Conservation (phyloP, 2,888 invertebrate species). For the Agriopis leucophaearia region DNA sequence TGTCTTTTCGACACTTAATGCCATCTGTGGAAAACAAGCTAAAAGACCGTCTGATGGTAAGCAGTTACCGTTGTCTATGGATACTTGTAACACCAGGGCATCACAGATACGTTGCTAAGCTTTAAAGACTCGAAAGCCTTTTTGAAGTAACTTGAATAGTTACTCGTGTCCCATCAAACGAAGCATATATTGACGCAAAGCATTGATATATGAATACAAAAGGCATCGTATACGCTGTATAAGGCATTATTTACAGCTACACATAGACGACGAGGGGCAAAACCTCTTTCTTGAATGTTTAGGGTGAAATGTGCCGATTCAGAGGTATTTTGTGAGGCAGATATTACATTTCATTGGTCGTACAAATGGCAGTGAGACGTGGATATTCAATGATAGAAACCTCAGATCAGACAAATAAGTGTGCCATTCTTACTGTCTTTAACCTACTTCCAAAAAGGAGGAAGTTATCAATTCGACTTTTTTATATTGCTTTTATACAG, state of each 20-base stretch:
- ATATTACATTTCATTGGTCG: constrained; percentile 14
- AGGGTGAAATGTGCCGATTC: constrained; percentile 21
- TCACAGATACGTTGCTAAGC: no score
- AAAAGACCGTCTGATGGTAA: no score
- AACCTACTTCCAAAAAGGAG: no score
- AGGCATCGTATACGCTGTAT: constrained; percentile 12
- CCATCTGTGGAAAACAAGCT: no score
- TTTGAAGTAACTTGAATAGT: not conserved
- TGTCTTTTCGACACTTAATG: not conserved
- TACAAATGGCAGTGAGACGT: constrained; percentile 8
- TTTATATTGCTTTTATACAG: no score
- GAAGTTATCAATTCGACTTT: no score
- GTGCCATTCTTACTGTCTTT: no score
- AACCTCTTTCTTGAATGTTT: constrained; percentile 6
- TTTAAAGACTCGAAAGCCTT: no score
- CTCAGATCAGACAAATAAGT: no score
- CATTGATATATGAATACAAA: constrained; percentile 27
- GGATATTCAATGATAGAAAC: no score
- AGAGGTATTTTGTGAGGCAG: constrained; percentile 14
- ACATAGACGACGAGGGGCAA: constrained; percentile 9
- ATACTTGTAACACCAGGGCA: no score
- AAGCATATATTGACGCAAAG: constrained; percentile 12
- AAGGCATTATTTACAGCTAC: constrained; percentile 5
- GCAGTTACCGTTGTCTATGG: no score
- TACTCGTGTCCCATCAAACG: constrained; percentile 15